Evolutionary conservation across 1,140 invertebrate genomes (phyloP).

Genomic region (Lepidurus packardi): DNA sequence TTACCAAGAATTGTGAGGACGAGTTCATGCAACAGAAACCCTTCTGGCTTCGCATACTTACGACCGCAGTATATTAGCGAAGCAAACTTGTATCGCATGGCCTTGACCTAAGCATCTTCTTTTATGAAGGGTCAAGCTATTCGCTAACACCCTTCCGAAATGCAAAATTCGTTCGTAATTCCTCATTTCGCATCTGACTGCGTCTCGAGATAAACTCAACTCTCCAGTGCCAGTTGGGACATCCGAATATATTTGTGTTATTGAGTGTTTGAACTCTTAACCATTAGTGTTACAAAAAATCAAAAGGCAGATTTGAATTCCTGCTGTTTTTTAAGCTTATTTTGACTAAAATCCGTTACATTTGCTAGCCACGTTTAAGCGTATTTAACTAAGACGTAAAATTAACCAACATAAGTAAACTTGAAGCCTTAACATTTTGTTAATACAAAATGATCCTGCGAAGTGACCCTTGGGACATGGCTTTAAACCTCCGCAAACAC

Average conservation of each 20-base stretch:
- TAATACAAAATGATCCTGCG: neutral
- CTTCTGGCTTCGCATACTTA: neutral
- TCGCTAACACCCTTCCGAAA: neutral
- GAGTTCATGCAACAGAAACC: neutral
- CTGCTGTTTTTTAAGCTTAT: too few species aligned
- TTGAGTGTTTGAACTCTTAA: too few species aligned
- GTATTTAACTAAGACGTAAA: too few species aligned
- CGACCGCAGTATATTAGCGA: neutral
- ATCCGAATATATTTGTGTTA: too few species aligned
- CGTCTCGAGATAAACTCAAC: too few species aligned
- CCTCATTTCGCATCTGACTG: neutral
- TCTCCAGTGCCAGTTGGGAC: too few species aligned
- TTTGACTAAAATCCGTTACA: too few species aligned
- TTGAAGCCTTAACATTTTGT: neutral
- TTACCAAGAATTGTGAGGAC: conserved; percentile 4
- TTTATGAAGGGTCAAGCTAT: neutral
- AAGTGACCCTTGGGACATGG: neutral
- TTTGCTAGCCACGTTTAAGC: too few species aligned
- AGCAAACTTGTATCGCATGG: neutral
- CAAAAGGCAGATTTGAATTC: too few species aligned
- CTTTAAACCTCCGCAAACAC: neutral
- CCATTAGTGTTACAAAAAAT: too few species aligned
- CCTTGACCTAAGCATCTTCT: neutral
- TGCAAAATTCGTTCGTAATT: neutral
- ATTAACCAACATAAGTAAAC: neutral